Conservation (phyloP, 2,888 invertebrate species). For the Acholoe squamosa region DNA sequence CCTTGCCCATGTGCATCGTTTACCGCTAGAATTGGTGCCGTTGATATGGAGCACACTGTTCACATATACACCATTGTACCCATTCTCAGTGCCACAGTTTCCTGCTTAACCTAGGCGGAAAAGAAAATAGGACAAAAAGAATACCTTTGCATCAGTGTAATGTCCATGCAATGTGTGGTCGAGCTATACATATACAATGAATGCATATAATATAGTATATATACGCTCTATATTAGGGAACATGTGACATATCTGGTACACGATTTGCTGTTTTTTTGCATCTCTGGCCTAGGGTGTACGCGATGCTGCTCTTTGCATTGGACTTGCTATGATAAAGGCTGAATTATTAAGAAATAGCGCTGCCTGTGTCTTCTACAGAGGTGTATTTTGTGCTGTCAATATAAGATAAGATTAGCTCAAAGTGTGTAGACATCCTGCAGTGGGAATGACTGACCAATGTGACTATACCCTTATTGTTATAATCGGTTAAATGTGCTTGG, state of each 20-base stretch:
- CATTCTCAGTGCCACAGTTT: background rate
- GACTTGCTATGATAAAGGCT: background rate
- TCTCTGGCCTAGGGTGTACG: background rate
- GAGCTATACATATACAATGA: background rate
- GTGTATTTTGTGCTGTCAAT: background rate
- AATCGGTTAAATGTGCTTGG: too few relatives aligned
- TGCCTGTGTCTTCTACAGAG: background rate
- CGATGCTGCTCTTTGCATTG: background rate
- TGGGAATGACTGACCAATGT: too few relatives aligned
- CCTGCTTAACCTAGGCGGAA: too few relatives aligned
- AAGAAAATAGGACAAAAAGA: background rate
- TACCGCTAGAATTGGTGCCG: too few relatives aligned
- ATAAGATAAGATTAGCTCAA: background rate
- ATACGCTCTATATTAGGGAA: background rate
- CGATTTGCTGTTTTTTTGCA: slow-evolving; percentile 20
- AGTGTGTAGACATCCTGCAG: too few relatives aligned
- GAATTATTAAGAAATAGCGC: background rate
- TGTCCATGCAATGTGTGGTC: slow-evolving; percentile 31
- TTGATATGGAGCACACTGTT: too few relatives aligned
- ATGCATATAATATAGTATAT: background rate
- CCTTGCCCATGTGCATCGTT: too few relatives aligned
- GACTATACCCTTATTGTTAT: too few relatives aligned
- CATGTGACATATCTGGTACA: slow-evolving; percentile 22
- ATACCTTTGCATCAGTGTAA: background rate
- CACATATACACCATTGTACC: background rate